phyloP scores from a whole-genome alignment of 2,113 vertebrate genomes.

The Scartelaos histophorus region DNA sequence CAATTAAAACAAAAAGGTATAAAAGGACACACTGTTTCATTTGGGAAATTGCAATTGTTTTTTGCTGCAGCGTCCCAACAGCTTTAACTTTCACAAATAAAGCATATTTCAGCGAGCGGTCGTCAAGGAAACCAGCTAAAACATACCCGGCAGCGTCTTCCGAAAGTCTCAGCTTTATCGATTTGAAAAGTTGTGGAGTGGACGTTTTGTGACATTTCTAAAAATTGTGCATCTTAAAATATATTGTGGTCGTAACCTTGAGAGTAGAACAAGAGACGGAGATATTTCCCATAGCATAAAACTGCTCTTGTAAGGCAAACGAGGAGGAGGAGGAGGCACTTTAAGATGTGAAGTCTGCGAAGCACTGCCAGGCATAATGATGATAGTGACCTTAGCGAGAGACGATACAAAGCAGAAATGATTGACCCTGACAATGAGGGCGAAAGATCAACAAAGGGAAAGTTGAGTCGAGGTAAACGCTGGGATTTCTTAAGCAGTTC shows the following conservation, averaged over 20 bases:
- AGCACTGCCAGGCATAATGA: constrained; percentile 38
- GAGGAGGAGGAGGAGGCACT: constrained; percentile 43
- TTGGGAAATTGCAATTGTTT: background rate
- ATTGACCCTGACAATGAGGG: background rate
- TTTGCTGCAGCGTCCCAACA: background rate
- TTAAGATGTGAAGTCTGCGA: constrained; percentile 30
- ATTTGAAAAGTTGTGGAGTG: constrained; percentile 1
- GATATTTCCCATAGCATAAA: constrained; percentile 26
- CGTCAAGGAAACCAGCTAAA: constrained; percentile 2
- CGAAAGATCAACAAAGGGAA: constrained; percentile 3
- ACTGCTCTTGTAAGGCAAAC: constrained; percentile 26
- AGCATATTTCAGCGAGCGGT: background rate
- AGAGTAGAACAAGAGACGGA: constrained; percentile 17
- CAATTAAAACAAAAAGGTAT: too few species aligned
- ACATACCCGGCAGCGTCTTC: background rate
- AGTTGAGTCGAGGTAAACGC: constrained; percentile 1
- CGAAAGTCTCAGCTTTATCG: constrained; percentile 3
- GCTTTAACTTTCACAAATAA: background rate
- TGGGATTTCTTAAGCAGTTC: background rate
- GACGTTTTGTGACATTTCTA: constrained; percentile 1
- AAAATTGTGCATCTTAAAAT: background rate
- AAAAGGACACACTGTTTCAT: too few species aligned
- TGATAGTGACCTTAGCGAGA: constrained; percentile 26
- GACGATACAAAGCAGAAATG: constrained; percentile 16
- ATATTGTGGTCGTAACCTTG: constrained; percentile 10